phyloP scores from a whole-genome alignment of 2,113 vertebrate genomes.

The Rynchops niger region DNA sequence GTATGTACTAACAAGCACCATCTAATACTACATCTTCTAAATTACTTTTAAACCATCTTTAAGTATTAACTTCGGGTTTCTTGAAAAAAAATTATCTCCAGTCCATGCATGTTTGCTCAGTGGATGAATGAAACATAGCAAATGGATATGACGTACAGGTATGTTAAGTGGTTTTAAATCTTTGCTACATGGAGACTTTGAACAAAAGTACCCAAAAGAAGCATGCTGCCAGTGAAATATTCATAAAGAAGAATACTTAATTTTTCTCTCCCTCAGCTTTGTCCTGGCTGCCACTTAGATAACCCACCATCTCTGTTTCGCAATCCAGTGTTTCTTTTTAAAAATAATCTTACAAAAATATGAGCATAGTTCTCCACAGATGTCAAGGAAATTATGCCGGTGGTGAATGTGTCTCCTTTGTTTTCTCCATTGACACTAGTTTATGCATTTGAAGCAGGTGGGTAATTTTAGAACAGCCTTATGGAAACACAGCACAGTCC shows the following conservation, averaged over 20 bases:
- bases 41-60: neutral
- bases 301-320: neutral
- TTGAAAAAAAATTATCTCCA: neutral
- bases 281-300: neutral
- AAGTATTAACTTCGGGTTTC: neutral
- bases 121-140: neutral
- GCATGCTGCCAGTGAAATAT: neutral
- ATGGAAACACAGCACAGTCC: neutral
- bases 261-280: neutral
- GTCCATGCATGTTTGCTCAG: neutral
- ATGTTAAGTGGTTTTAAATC: neutral
- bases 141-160: neutral
- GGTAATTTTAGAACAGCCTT: neutral
- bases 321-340: neutral
- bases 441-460: neutral
- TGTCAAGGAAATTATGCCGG: neutral
- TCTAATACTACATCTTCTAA: neutral
- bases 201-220: neutral
- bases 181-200: neutral
- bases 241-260: neutral
- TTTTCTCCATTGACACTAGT: neutral
- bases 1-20: neutral
- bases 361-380: neutral
- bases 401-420: neutral
- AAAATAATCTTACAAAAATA: neutral